Conservation (phyloP, 2,113 vertebrate genomes). For the Chascanopsetta lugubris region DNA sequence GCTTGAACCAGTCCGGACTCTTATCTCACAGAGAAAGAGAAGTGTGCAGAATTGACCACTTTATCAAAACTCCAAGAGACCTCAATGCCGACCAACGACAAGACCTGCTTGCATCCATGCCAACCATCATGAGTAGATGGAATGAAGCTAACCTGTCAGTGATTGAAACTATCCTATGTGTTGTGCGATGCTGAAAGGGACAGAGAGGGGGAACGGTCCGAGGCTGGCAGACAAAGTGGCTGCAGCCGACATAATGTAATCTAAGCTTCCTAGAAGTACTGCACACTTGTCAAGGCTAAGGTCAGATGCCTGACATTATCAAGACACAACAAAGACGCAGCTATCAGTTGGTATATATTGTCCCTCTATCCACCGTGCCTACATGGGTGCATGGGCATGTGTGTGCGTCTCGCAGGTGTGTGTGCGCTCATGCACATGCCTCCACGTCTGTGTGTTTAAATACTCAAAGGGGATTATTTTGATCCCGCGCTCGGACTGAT, state of each 20-base stretch:
- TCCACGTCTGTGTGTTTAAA: slow-evolving; percentile 48
- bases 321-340: slow-evolving; percentile 74
- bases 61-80: slow-evolving; percentile 56
- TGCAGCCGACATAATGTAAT: slow-evolving; percentile 69
- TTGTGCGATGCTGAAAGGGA: slow-evolving; percentile 3
- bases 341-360: slow-evolving; percentile 62
- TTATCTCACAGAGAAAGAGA: slow-evolving; percentile 10
- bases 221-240: slow-evolving; percentile 61
- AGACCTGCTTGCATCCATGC: no score
- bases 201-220: slow-evolving; percentile 15
- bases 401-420: neutral
- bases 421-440: slow-evolving; percentile 12
- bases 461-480: slow-evolving; percentile 65
- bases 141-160: neutral
- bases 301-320: slow-evolving; percentile 74
- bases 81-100: no score
- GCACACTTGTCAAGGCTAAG: slow-evolving; percentile 72
- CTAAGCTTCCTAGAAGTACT: slow-evolving; percentile 62
- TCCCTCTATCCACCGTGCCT: slow-evolving; percentile 11
- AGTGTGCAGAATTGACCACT: slow-evolving; percentile 36
- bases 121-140: neutral
- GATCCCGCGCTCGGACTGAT: slow-evolving; percentile 57
- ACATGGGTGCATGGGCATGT: slow-evolving; percentile 5
- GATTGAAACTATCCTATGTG: slow-evolving; percentile 16
- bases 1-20: slow-evolving; percentile 6